Conservation (phyloP, 23 tunicate species). For the Styela clava region DNA sequence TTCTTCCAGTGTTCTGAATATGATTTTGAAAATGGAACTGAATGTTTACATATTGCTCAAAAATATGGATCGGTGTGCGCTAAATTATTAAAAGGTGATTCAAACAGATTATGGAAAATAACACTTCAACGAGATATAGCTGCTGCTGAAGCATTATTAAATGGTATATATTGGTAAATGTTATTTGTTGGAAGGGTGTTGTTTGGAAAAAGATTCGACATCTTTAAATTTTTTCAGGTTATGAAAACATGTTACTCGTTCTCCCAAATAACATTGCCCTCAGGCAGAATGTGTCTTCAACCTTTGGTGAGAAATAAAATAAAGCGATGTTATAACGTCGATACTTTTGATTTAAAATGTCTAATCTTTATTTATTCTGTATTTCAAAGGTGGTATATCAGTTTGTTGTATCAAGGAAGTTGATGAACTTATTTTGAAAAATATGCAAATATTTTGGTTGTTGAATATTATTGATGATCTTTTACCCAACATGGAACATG, state of each 20-base stretch:
- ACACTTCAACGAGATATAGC: background rate
- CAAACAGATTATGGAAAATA: background rate
- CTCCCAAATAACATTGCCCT: background rate
- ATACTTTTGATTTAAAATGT: too few species aligned
- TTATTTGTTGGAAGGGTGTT: too few species aligned
- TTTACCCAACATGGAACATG: background rate
- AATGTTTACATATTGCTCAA: background rate
- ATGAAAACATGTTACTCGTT: background rate
- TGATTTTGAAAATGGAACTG: conserved; percentile 2
- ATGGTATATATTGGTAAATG: background rate
- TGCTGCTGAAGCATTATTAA: background rate
- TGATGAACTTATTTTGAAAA: background rate
- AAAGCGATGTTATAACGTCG: too few species aligned
- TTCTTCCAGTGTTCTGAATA: conserved; percentile 5
- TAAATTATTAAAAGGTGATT: background rate
- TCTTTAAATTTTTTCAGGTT: background rate
- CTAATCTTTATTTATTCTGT: too few species aligned
- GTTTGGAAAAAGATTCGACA: too few species aligned
- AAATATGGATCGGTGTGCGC: conserved; percentile 2
- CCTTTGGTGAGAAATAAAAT: background rate
- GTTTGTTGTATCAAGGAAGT: background rate
- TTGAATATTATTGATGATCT: background rate
- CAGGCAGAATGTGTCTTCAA: background rate
- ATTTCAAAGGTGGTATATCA: background rate
- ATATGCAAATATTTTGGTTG: background rate